Conservation (phyloP, 1,140 invertebrate genomes). For the Akabosia matsudoensis region DNA sequence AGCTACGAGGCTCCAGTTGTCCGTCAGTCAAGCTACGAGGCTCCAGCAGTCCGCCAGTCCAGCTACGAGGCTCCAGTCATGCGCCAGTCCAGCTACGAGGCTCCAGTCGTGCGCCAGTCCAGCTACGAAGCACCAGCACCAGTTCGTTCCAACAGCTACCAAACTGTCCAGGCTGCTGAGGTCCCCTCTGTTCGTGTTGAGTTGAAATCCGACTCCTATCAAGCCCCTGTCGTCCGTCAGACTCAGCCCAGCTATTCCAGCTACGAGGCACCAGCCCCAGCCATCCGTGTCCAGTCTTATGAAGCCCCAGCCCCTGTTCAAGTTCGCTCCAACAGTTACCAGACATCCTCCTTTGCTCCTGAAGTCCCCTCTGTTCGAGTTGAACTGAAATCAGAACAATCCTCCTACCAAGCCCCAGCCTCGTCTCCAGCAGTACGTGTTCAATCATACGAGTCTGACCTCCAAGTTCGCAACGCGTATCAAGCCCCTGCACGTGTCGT, state of each 20-base stretch:
- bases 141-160: neutral
- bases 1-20: neutral
- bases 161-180: neutral
- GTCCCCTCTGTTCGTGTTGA: constrained; percentile 7
- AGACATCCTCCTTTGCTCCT: neutral
- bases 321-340: neutral
- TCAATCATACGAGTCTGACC: neutral
- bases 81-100: neutral
- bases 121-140: neutral
- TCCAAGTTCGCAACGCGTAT: neutral
- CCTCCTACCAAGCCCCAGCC: neutral
- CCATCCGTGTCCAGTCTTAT: neutral
- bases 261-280: neutral
- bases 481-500: constrained; percentile 4
- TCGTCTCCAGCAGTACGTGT: neutral
- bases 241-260: neutral
- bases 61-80: neutral
- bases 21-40: neutral
- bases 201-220: neutral
- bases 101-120: neutral
- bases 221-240: neutral
- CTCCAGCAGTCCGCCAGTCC: constrained; percentile 2
- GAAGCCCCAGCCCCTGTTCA: constrained; percentile 2
- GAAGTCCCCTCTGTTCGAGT: neutral
- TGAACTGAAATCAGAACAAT: no score